Evolutionary conservation across 1,140 invertebrate genomes (phyloP).

Genomic region (Tetramorium simillimum): DNA sequence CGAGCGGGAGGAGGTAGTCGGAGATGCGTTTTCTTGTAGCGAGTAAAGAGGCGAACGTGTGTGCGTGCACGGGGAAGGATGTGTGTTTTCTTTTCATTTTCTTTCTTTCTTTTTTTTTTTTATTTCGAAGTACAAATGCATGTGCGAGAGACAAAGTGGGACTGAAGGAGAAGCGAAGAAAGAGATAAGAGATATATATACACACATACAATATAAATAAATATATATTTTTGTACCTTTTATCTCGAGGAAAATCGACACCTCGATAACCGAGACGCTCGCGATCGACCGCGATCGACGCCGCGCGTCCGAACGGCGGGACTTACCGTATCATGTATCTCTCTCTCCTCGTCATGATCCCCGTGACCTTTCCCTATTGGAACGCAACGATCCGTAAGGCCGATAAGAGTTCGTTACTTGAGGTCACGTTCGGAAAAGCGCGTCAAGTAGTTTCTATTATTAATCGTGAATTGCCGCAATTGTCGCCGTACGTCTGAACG

Average conservation of each 20-base stretch:
- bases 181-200: slow-evolving; percentile 44
- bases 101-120: neutral
- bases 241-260: slow-evolving; percentile 35
- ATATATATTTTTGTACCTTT: slow-evolving; percentile 66
- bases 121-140: slow-evolving; percentile 40
- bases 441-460: slow-evolving; percentile 70
- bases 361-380: slow-evolving; percentile 69
- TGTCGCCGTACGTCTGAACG: slow-evolving; percentile 72
- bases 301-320: slow-evolving; percentile 8
- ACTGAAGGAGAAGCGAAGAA: slow-evolving; percentile 21
- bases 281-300: neutral
- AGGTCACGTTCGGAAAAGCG: slow-evolving; percentile 76
- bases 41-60: slow-evolving; percentile 38
- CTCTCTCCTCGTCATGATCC: slow-evolving; percentile 61
- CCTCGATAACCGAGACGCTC: slow-evolving; percentile 22
- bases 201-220: slow-evolving; percentile 48
- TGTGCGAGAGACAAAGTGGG: slow-evolving; percentile 52
- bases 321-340: slow-evolving; percentile 16
- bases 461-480: slow-evolving; percentile 56
- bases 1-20: slow-evolving; percentile 3
- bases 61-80: slow-evolving; percentile 19
- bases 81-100: neutral
- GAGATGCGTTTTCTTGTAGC: neutral
- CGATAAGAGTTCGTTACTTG: slow-evolving; percentile 77
- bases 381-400: slow-evolving; percentile 65